phyloP scores from a whole-genome alignment of 1,140 invertebrate species.

The Danaus melanippus region DNA sequence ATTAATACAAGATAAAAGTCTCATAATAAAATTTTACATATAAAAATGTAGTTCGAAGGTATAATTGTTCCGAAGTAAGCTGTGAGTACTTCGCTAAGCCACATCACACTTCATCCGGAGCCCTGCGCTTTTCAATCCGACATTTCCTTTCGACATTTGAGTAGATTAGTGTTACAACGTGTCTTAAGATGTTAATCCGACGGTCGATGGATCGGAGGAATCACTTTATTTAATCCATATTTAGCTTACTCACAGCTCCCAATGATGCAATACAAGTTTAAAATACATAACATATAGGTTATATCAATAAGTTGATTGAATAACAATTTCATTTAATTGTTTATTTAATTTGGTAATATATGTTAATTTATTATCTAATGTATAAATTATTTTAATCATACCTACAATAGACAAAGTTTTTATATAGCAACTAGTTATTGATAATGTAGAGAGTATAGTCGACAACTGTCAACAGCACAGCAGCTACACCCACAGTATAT shows the following conservation, averaged over 20 bases:
- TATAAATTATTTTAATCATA: too few relatives aligned
- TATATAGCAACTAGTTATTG: background rate
- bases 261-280: constrained; percentile 28
- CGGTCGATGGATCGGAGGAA: constrained; percentile 60
- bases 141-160: constrained; percentile 70
- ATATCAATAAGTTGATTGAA: too few relatives aligned
- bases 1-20: too few relatives aligned
- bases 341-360: too few relatives aligned
- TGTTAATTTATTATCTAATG: too few relatives aligned
- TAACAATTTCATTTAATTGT: too few relatives aligned
- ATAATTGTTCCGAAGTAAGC: constrained; percentile 10
- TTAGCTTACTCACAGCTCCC: constrained; percentile 40
- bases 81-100: constrained; percentile 42
- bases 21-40: constrained; percentile 1
- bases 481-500: constrained; percentile 66
- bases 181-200: constrained; percentile 65
- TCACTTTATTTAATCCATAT: constrained; percentile 62
- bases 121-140: constrained; percentile 68
- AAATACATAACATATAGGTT: too few relatives aligned
- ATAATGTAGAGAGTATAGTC: too few relatives aligned
- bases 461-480: constrained; percentile 33
- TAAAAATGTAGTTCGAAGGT: too few relatives aligned
- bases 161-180: constrained; percentile 67
- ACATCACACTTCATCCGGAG: constrained; percentile 47
- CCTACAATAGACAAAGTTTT: too few relatives aligned